phyloP scores from a whole-genome alignment of 2,888 invertebrate species.

The Melolontha melolontha region DNA sequence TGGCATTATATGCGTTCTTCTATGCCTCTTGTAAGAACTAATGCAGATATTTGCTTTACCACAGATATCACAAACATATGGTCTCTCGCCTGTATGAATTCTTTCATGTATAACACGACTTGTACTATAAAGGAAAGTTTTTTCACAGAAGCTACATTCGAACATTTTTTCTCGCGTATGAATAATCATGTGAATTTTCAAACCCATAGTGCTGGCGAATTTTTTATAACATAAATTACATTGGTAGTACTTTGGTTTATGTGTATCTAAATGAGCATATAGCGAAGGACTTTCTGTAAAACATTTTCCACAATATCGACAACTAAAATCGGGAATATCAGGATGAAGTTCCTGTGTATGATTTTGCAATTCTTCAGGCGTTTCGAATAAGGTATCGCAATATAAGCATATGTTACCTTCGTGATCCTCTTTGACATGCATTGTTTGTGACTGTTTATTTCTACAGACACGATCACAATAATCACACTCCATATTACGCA shows the following conservation, averaged over 20 bases:
- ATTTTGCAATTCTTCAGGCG: conserved; percentile 7
- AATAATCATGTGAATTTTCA: conserved; percentile 40
- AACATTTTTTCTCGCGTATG: conserved; percentile 41
- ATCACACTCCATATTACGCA: conserved; percentile 9
- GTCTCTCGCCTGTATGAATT: conserved; percentile 40
- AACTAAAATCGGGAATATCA: conserved; percentile 23
- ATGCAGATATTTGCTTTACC: conserved; percentile 39
- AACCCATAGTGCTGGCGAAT: conserved; percentile 32
- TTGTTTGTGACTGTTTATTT: conserved; percentile 36
- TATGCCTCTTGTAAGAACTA: conserved; percentile 40
- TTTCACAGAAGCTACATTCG: conserved; percentile 40
- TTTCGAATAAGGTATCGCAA: conserved; percentile 35
- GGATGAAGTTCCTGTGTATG: conserved; percentile 1
- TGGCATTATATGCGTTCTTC: conserved; percentile 27
- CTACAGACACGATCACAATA: conserved; percentile 29
- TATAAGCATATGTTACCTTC: conserved; percentile 26
- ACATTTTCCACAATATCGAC: conserved; percentile 39
- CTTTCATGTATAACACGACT: conserved; percentile 45
- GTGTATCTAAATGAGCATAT: conserved; percentile 21
- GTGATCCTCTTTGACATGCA: conserved; percentile 35
- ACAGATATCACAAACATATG: conserved; percentile 42
- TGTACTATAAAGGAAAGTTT: conserved; percentile 38
- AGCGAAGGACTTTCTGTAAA: conserved; percentile 7
- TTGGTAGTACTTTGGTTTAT: conserved; percentile 24
- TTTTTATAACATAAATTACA: conserved; percentile 34